Conservation (phyloP, 2,113 vertebrate species). For the Vulpes ferrilata region DNA sequence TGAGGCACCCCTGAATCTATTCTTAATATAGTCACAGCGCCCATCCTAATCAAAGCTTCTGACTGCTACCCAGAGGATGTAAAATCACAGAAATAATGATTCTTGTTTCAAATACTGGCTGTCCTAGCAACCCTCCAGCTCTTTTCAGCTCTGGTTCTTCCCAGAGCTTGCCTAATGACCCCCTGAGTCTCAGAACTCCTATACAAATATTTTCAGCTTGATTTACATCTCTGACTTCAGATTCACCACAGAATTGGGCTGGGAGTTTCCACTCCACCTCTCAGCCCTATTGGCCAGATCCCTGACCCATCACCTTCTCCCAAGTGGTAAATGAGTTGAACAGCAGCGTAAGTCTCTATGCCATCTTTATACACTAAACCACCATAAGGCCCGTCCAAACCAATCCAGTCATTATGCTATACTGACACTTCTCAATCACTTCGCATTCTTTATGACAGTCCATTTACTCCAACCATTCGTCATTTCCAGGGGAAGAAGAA, state of each 20-base stretch:
- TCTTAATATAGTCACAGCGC: background rate
- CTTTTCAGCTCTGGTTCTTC: background rate
- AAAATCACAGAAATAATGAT: background rate
- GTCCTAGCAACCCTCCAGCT: background rate
- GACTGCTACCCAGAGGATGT: background rate
- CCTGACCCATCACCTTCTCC: background rate
- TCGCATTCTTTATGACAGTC: background rate
- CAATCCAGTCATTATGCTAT: background rate
- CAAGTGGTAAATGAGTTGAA: background rate
- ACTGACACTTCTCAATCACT: background rate
- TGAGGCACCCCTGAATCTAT: background rate
- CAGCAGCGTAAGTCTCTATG: background rate
- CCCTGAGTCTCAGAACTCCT: background rate
- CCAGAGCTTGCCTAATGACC: background rate
- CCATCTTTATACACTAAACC: background rate
- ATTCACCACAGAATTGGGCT: background rate
- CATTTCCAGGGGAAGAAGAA: conserved; percentile 35
- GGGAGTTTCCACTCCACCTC: background rate
- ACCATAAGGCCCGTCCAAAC: background rate
- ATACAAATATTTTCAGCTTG: background rate
- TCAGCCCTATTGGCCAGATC: background rate
- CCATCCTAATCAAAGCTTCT: background rate
- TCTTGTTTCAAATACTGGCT: background rate
- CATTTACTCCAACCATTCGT: conserved; percentile 23
- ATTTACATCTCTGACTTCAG: background rate